Percentiles rank a stretch among this genome's conserved stretches.
Conservation (phyloP, 2,113 vertebrate genomes). For the Poecilia latipinna region DNA sequence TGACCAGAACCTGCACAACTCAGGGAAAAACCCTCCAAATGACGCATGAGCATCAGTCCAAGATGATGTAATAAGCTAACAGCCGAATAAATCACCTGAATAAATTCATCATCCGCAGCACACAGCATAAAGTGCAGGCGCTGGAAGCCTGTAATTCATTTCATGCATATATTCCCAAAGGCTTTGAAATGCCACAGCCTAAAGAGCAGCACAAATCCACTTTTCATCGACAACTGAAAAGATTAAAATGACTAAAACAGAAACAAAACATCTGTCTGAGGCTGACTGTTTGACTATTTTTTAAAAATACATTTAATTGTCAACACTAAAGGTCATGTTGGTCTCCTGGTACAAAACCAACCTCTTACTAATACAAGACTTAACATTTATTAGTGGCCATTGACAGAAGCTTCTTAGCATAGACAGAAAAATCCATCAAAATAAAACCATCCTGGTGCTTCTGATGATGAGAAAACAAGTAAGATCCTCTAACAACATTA, state of each 20-base stretch:
- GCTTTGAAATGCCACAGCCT: constrained; percentile 16
- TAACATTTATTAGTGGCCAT: too few species aligned
- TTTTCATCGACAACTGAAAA: constrained; percentile 1
- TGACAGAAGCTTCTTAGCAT: too few species aligned
- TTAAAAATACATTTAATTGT: not conserved
- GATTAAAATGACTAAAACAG: not conserved
- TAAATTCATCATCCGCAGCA: constrained; percentile 28
- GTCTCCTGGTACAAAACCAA: not conserved
- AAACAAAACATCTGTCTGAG: constrained; percentile 1
- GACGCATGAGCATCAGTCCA: constrained; percentile 11
- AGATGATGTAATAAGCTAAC: constrained; percentile 54
- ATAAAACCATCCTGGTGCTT: not conserved
- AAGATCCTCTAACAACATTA: too few species aligned
- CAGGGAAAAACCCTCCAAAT: not conserved
- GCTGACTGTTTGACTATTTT: not conserved
- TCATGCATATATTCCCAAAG: not conserved
- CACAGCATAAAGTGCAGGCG: not conserved
- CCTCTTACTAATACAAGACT: too few species aligned
- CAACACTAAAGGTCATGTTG: constrained; percentile 2
- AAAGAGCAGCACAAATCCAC: constrained; percentile 11
- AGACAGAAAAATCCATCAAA: not conserved
- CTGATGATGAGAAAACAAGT: too few species aligned
- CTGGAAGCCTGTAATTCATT: constrained; percentile 27
- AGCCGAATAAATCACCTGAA: constrained; percentile 44
- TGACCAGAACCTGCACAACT: not conserved